Base-by-base conservation (phyloP, 2,113 vertebrate genomes). In the Nothobranchius furzeri region DNA sequence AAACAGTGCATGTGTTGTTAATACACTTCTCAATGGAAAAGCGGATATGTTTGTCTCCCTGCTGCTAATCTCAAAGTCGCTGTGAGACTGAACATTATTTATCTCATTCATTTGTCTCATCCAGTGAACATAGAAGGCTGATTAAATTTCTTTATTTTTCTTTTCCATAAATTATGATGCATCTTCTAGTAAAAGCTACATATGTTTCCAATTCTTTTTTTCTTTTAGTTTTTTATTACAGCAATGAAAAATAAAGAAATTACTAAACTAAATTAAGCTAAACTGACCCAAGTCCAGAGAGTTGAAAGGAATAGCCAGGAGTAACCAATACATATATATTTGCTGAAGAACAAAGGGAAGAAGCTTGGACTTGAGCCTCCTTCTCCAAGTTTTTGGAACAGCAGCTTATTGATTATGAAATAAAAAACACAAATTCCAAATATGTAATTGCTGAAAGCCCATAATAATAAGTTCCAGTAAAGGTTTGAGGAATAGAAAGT, bases 191-290 rank as follows among this genome's bases (percentile, higher is more conserved):
- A 65, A 55, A 67, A 64, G 49, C 58, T 15, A 20, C 13, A 59
- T 43, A 57, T 63, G 84, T 85, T 68, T 76, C 75, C 68, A 50
- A 13, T 15, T 57, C 68, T 53, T n/a, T 15, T 56, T 78, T 87
- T 79, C 20, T 50, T 83, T 76, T 86, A 30, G 30, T 52, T 62
- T 78, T 76, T 55, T 17, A 46, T 73, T 63, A 65, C 30, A 60
- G n/a, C 79, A 59, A 10, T 75, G 37, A 8, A 8, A 40, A 40
- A 40, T 40, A 8, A 40, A 40, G 7, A 20, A 20, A 20, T 20
- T 20, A 20, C 20, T 20, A 20, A 20, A 20, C 37, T 8, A 7
- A 1, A 40, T 1, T 40, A 8, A 40, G 37, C 3, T 9, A 40
- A 40, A 40, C 9, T 30, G 30, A 30, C 30, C 30, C 30, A 30